Conservation (phyloP, 2,888 invertebrate genomes). For the Drosophila barbarae region DNA sequence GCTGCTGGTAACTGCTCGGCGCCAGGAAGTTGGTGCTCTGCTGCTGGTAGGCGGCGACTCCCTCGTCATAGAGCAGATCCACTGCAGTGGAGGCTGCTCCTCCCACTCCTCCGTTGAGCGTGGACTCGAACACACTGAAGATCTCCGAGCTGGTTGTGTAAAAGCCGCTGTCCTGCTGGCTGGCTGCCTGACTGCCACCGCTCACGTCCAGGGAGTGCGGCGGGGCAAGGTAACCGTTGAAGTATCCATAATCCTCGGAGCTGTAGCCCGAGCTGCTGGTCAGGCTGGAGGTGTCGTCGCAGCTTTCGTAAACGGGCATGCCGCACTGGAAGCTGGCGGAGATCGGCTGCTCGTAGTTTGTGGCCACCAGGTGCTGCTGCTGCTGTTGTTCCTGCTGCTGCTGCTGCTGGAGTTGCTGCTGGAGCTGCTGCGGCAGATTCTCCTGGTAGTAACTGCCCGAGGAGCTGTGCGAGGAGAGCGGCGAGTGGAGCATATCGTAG, state of each 20-base stretch:
- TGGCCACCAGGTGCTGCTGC: slow-evolving; percentile 11
- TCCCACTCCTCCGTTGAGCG: slow-evolving; percentile 39
- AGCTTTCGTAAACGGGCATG: slow-evolving; percentile 73
- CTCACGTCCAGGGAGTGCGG: slow-evolving; percentile 45
- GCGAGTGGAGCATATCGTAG: slow-evolving; percentile 64
- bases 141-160: slow-evolving; percentile 67
- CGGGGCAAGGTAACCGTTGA: slow-evolving; percentile 54
- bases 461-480: slow-evolving; percentile 60
- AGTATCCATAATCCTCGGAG: slow-evolving; percentile 75
- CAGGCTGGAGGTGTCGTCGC: slow-evolving; percentile 79
- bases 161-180: slow-evolving; percentile 42
- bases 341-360: slow-evolving; percentile 29
- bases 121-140: slow-evolving; percentile 71
- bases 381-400: slow-evolving; percentile 6
- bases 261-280: slow-evolving; percentile 77
- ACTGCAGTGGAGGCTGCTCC: slow-evolving; percentile 28
- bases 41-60: slow-evolving; percentile 58
- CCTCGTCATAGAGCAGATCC: slow-evolving; percentile 63
- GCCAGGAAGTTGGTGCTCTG: slow-evolving; percentile 42
- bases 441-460: slow-evolving; percentile 55
- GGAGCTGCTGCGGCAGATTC: slow-evolving; percentile 38
- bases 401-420: slow-evolving; percentile 31
- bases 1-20: slow-evolving; percentile 37
- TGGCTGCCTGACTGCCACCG: slow-evolving; percentile 30
- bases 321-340: slow-evolving; percentile 37